Evolutionary conservation across 2,113 vertebrate genomes (phyloP), one percentile per base, ranked within the genome.

Genomic region (Cyprinus carpio): DNA sequence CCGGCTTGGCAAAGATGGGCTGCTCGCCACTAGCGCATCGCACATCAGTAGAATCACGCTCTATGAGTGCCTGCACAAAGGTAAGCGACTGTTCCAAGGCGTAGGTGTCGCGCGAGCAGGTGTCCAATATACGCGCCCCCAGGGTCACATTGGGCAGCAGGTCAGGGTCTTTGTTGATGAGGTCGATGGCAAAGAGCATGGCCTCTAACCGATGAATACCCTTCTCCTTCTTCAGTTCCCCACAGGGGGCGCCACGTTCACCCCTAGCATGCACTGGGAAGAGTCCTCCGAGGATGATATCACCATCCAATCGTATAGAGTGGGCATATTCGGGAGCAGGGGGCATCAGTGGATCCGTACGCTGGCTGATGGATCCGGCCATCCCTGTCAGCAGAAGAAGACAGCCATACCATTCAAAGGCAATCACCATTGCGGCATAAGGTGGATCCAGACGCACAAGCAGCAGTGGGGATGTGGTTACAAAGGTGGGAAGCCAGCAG

Each of bases 171-270:
- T 98, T 98, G 91, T 99, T 99, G 89, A 99, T 98, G 90, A 98
- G 97, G 92, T 99, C 98, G 0, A 99, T 95, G 89, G 98, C 97
- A 87, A 98, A 99, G 85, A 99, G 94, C 98, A 99, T 99, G 89
- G 97, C 98, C 92, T 99, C 98, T 25, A 99, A 94, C 77, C 98
- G 94, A 88, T 99, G 97, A 92, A 99, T 98, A 54, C 98, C 98
- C 83, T 99, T 99, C 90, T 99, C 98, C 86, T 99, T 99, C 93
- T 99, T 99, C 88, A 99, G 93, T 88, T 99, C 98, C 20, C 98
- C 98, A 71, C 98, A 99, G 88, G 98, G 95, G 87, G 96, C 94
- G 23, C 98, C 98, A 87, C 96, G 95, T 75, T 98, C 97, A 25
- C 98, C 98, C 78, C 98, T 97, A 16, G 98, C 92, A 56, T 99